Conservation (phyloP, 1,140 invertebrate genomes). For the Drosophila novamexicana region DNA sequence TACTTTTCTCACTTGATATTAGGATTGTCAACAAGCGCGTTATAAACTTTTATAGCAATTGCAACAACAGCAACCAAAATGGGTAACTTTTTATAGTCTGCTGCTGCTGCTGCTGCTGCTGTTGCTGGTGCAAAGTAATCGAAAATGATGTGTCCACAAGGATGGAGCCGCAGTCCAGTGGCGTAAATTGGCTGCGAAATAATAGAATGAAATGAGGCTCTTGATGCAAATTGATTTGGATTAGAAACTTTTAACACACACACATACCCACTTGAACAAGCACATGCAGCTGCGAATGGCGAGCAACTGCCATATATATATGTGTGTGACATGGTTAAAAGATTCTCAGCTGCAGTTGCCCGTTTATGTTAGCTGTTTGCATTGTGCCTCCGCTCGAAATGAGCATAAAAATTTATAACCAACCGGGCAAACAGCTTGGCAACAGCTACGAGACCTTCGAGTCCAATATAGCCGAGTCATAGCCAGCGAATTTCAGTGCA, state of each 20-base stretch:
- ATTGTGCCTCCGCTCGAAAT: slow-evolving; percentile 47
- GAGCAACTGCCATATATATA: slow-evolving; percentile 39
- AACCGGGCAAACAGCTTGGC: slow-evolving; percentile 3
- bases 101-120: neutral
- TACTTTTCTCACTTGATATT: slow-evolving; percentile 62
- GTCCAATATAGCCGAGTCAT: slow-evolving; percentile 10
- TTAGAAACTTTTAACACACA: slow-evolving; percentile 68
- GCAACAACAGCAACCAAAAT: slow-evolving; percentile 48
- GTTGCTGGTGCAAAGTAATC: slow-evolving; percentile 54
- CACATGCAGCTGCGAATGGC: slow-evolving; percentile 1
- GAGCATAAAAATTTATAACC: slow-evolving; percentile 66
- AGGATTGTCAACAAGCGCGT: slow-evolving; percentile 79
- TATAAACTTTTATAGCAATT: slow-evolving; percentile 79
- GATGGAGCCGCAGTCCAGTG: slow-evolving; percentile 42
- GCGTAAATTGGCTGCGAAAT: slow-evolving; percentile 71
- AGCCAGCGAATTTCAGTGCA: neutral
- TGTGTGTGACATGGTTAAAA: slow-evolving; percentile 35
- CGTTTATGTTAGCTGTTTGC: slow-evolving; percentile 33
- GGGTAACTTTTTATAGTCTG: slow-evolving; percentile 55
- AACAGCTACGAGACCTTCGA: slow-evolving; percentile 8
- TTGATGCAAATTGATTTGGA: slow-evolving; percentile 84
- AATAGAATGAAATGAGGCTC: slow-evolving; percentile 83
- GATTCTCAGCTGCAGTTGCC: slow-evolving; percentile 31
- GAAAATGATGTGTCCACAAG: slow-evolving; percentile 76
- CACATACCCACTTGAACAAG: slow-evolving; percentile 1